A percentile compares a stretch with the other conserved stretches of the same genome.
Evolutionary conservation across 2,888 invertebrate genomes (phyloP).

Genomic region (Chloroclysta siterata): DNA sequence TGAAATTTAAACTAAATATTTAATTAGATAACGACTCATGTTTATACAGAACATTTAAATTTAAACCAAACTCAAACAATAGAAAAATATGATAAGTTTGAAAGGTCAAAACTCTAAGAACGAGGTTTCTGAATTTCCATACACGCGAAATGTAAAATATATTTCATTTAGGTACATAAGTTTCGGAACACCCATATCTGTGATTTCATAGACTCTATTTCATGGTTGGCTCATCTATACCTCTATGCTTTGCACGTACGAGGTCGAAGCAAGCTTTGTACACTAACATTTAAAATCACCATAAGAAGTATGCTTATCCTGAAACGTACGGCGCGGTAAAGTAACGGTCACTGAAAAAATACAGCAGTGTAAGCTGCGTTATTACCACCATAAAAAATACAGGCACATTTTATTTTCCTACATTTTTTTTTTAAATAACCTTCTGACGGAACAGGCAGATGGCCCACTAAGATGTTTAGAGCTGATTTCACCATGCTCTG

Average conservation of each 20-base stretch:
- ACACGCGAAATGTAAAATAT: neutral
- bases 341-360: neutral
- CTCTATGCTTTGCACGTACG: constrained; percentile 55
- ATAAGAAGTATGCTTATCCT: constrained; percentile 45
- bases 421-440: too few species aligned
- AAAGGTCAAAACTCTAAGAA: too few species aligned
- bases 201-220: constrained; percentile 6
- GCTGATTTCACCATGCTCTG: too few species aligned
- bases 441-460: too few species aligned
- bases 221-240: constrained; percentile 39
- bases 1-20: too few species aligned
- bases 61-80: too few species aligned
- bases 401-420: too few species aligned
- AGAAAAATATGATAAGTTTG: neutral
- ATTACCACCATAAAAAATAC: too few species aligned
- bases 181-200: neutral
- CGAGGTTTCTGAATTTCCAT: neutral
- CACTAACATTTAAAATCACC: constrained; percentile 59
- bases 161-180: neutral
- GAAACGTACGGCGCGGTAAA: constrained; percentile 27
- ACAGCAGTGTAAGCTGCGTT: too few species aligned
- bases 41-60: too few species aligned
- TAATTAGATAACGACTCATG: too few species aligned
- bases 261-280: constrained; percentile 40
- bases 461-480: too few species aligned